These are phyloP conservation scores for Ctenodactylus gundi DNA, from an alignment of 2,113 vertebrate species.

Conservation along the genomic window DNA sequence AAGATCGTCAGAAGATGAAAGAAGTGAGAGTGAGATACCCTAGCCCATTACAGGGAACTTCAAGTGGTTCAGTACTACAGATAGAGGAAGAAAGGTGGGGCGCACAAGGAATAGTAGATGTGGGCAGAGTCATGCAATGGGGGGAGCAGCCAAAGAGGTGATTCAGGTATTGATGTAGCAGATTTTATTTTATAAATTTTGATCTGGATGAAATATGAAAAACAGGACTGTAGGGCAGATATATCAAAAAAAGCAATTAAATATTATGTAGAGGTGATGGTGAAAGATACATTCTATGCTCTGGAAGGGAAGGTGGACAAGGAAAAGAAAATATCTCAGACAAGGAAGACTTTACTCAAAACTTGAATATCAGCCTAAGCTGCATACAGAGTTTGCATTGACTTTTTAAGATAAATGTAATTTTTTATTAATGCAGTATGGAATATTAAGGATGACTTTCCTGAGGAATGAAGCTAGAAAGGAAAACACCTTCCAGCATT, in stretches of 20 bases:
- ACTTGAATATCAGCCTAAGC: not conserved
- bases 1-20: not conserved
- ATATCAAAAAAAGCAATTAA: not conserved
- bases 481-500: not conserved
- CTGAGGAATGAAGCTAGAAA: conserved; percentile 11
- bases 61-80: not conserved
- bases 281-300: not conserved
- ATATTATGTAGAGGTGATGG: not conserved
- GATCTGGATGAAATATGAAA: not conserved
- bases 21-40: not conserved
- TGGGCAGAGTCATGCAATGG: not conserved
- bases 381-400: not conserved
- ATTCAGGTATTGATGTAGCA: not conserved
- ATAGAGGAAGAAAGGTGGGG: not conserved
- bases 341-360: not conserved
- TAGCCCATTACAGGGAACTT: not conserved
- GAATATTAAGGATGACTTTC: not conserved
- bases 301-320: too few relatives aligned
- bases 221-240: not conserved
- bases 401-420: not conserved
- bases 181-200: conserved; percentile 15
- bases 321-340: too few relatives aligned
- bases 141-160: not conserved
- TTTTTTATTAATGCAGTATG: not conserved
- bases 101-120: too few relatives aligned